Conservation (phyloP, 2,113 vertebrate species). For the Pantherophis guttatus region DNA sequence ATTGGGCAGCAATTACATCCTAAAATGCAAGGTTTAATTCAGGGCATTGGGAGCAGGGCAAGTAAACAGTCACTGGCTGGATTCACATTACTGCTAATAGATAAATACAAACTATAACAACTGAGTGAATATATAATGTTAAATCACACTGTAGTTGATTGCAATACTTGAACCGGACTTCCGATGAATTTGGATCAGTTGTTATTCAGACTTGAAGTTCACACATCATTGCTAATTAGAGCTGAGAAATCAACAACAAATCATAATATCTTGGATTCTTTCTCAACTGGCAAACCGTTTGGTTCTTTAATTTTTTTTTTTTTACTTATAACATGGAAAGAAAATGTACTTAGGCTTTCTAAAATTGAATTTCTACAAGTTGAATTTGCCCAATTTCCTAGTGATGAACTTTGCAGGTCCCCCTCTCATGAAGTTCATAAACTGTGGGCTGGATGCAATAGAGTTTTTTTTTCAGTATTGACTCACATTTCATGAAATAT, state of each 20-base stretch:
- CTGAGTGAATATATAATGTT: not conserved
- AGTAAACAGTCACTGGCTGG: not conserved
- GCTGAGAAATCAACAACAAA: not conserved
- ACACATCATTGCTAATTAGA: not conserved
- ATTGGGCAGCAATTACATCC: not conserved
- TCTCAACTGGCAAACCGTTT: not conserved
- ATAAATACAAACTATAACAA: not conserved
- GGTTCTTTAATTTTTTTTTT: not conserved
- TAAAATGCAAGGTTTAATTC: not conserved
- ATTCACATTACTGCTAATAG: not conserved
- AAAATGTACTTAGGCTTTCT: not conserved
- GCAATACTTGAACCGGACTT: not conserved
- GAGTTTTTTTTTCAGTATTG: not conserved
- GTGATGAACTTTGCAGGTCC: not conserved
- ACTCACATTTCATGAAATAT: not conserved
- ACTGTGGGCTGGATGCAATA: not conserved
- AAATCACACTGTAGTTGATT: not conserved
- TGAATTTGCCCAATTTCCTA: not conserved
- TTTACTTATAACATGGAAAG: not conserved
- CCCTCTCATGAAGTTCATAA: not conserved
- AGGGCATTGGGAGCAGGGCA: not conserved
- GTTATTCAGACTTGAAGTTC: not conserved
- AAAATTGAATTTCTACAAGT: not conserved
- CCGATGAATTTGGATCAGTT: not conserved
- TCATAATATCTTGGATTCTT: not conserved